These are phyloP conservation scores for Tineola bisselliella DNA, from an alignment of 2,888 invertebrate species.

Conservation along the genomic window DNA sequence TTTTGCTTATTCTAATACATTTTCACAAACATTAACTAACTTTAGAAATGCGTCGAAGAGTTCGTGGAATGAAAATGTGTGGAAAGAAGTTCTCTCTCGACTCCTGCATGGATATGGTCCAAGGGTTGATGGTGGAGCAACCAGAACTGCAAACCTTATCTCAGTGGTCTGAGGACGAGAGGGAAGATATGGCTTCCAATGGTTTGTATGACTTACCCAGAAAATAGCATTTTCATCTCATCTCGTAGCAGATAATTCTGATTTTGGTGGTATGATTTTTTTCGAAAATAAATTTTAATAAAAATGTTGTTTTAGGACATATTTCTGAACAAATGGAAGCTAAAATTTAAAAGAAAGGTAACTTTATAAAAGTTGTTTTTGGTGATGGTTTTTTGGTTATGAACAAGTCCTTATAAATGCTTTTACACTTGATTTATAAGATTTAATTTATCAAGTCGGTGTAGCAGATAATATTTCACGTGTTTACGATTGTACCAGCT, in stretches of 20 bases:
- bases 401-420: too few relatives aligned
- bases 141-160: conserved; percentile 47
- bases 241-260: too few relatives aligned
- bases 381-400: conserved; percentile 19
- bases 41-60: conserved; percentile 83
- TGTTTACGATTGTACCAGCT: too few relatives aligned
- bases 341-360: conserved; percentile 35
- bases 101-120: conserved; percentile 90
- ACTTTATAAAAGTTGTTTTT: conserved; percentile 20
- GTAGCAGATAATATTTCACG: too few relatives aligned
- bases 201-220: conserved; percentile 34
- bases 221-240: too few relatives aligned
- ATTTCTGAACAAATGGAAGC: conserved; percentile 36
- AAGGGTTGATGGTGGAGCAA: conserved; percentile 69
- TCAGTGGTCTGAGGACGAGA: conserved; percentile 64
- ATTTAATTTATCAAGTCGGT: too few relatives aligned
- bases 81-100: conserved; percentile 92
- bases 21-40: neutral
- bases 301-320: conserved; percentile 39
- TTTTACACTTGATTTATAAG: too few relatives aligned
- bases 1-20: neutral
- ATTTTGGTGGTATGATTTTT: neutral
- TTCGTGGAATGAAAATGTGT: conserved; percentile 87
- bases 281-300: neutral
- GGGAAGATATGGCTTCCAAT: conserved; percentile 47